Evolutionary conservation across 2,797 vertebrate species (phyloP).

Genomic region (Etheostoma perlongum): DNA sequence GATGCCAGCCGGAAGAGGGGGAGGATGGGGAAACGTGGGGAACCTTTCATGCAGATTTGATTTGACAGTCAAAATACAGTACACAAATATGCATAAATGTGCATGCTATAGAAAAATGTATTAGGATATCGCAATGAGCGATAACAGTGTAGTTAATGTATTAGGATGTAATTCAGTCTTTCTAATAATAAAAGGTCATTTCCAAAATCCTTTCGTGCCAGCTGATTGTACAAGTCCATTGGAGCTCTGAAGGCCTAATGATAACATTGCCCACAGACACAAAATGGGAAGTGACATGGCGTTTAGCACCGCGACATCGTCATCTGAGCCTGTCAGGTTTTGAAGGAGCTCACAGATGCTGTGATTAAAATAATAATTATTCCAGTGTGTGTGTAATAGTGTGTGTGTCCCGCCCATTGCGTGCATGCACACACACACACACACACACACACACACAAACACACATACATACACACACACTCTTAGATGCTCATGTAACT

Average conservation of each 20-base stretch:
- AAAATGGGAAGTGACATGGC: slow-evolving; percentile 76
- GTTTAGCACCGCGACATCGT: slow-evolving; percentile 68
- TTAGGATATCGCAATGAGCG: too few relatives aligned
- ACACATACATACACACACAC: neutral
- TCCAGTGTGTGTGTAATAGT: neutral
- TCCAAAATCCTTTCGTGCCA: slow-evolving; percentile 69
- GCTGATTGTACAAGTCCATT: slow-evolving; percentile 69
- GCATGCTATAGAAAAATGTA: too few relatives aligned
- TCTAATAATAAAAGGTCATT: slow-evolving; percentile 78
- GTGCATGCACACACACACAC: neutral
- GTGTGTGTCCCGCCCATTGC: neutral
- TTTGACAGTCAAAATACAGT: too few relatives aligned
- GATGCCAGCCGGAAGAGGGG: slow-evolving; percentile 17
- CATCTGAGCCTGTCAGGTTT: slow-evolving; percentile 42
- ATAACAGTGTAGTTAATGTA: slow-evolving; percentile 58
- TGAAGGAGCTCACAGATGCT: slow-evolving; percentile 49
- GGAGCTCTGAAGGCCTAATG: slow-evolving; percentile 55
- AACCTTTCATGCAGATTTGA: slow-evolving; percentile 57
- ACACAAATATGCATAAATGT: too few relatives aligned
- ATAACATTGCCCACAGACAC: slow-evolving; percentile 60
- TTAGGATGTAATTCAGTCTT: slow-evolving; percentile 75
- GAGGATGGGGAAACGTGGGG: slow-evolving; percentile 44
- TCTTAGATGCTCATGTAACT: slow-evolving; percentile 10
- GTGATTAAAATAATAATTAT: slow-evolving; percentile 65
- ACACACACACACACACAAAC: neutral